Evolutionary conservation across 2,797 vertebrate species (phyloP).

Genomic region (Cuculus canorus): DNA sequence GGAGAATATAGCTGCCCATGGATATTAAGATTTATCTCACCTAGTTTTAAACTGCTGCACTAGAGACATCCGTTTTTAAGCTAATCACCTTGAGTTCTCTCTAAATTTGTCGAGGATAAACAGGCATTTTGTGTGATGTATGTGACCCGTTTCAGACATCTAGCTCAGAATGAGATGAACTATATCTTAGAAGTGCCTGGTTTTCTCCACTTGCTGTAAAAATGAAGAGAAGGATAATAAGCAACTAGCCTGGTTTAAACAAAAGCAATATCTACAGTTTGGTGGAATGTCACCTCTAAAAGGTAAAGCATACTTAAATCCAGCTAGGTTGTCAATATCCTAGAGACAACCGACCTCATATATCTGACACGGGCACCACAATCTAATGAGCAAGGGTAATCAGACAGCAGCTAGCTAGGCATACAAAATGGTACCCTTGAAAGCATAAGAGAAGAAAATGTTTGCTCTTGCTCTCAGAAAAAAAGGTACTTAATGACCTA

Average conservation of each 20-base stretch:
- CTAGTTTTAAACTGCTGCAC: background rate
- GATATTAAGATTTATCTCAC: conserved; percentile 18
- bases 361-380: background rate
- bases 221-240: background rate
- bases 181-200: background rate
- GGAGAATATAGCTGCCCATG: background rate
- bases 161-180: background rate
- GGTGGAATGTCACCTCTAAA: background rate
- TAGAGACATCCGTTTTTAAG: background rate
- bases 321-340: background rate
- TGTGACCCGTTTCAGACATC: background rate
- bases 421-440: background rate
- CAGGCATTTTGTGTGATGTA: background rate
- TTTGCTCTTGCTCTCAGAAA: background rate
- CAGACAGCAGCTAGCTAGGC: fast-evolving
- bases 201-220: background rate
- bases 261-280: background rate
- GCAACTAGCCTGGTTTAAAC: background rate
- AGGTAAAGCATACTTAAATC: background rate
- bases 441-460: background rate
- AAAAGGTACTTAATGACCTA: background rate
- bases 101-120: background rate
- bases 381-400: background rate
- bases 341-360: background rate
- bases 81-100: background rate